Percentiles rank a stretch among this genome's conserved stretches.
Evolutionary conservation across 2,797 vertebrate genomes (phyloP).

Genomic region (Todus mexicanus): DNA sequence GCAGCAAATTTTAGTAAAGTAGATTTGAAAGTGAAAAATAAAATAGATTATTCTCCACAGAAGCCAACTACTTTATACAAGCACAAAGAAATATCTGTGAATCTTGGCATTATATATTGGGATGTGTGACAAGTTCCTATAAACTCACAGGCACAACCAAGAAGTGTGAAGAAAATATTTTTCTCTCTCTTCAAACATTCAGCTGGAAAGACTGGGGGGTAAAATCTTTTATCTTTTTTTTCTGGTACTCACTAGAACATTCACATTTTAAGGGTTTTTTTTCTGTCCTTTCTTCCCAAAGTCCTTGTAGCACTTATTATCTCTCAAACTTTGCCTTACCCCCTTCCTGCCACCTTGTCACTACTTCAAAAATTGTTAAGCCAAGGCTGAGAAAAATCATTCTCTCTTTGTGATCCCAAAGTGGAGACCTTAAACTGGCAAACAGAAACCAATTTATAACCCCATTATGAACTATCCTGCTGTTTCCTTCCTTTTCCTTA

Average conservation of each 20-base stretch:
- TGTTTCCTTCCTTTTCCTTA: background rate
- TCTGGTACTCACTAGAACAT: background rate
- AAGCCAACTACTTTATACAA: conserved; percentile 26
- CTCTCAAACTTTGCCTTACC: background rate
- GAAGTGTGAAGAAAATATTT: conserved; percentile 25
- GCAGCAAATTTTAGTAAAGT: conserved; percentile 2
- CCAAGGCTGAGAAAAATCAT: conserved; percentile 2
- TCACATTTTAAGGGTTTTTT: background rate
- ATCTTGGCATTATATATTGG: background rate
- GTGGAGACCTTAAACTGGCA: background rate
- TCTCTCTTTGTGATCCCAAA: background rate
- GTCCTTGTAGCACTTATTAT: background rate
- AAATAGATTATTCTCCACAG: conserved; percentile 22
- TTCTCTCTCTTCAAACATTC: background rate
- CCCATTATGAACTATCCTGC: background rate
- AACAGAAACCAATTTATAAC: background rate
- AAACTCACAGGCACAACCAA: conserved; percentile 7
- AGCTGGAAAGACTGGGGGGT: background rate
- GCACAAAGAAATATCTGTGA: background rate
- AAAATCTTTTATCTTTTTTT: conserved; percentile 1
- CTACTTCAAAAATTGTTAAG: conserved; percentile 4
- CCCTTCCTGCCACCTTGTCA: background rate
- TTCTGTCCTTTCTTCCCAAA: background rate
- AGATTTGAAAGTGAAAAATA: conserved; percentile 36
- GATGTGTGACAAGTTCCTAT: background rate